Evolutionary conservation across 2,113 vertebrate genomes (phyloP).

Genomic region (Vanacampus margaritifer): DNA sequence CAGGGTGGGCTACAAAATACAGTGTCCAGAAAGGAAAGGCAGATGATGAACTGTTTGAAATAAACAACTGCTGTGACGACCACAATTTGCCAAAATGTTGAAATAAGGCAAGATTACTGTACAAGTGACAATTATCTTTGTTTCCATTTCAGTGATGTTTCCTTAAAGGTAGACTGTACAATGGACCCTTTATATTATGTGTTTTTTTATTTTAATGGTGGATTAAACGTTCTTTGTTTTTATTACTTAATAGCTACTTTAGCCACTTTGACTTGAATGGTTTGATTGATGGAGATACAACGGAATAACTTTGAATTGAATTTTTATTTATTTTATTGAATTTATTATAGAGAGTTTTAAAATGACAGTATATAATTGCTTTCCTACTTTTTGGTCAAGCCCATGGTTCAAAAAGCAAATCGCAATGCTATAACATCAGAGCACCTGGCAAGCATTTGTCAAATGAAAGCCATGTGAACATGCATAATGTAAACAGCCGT

Average conservation of each 20-base stretch:
- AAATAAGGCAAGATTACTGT: background rate
- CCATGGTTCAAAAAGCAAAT: background rate
- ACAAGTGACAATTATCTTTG: background rate
- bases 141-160: constrained; percentile 10
- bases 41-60: constrained; percentile 23
- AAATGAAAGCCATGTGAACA: background rate
- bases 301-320: too few species aligned
- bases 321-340: too few species aligned
- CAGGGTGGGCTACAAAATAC: constrained; percentile 78
- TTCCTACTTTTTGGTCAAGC: background rate
- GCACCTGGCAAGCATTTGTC: background rate
- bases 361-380: background rate
- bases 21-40: constrained; percentile 65
- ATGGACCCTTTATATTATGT: background rate
- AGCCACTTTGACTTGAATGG: background rate
- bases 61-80: background rate
- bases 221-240: constrained; percentile 15
- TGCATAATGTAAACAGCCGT: background rate
- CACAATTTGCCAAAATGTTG: background rate
- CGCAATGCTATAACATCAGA: background rate
- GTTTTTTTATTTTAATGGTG: constrained; percentile 13
- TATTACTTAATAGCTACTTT: background rate
- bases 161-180: background rate
- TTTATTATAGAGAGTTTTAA: background rate
- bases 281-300: too few species aligned